phyloP scores from a whole-genome alignment of 2,888 invertebrate genomes.

The Eupithecia centaureata region DNA sequence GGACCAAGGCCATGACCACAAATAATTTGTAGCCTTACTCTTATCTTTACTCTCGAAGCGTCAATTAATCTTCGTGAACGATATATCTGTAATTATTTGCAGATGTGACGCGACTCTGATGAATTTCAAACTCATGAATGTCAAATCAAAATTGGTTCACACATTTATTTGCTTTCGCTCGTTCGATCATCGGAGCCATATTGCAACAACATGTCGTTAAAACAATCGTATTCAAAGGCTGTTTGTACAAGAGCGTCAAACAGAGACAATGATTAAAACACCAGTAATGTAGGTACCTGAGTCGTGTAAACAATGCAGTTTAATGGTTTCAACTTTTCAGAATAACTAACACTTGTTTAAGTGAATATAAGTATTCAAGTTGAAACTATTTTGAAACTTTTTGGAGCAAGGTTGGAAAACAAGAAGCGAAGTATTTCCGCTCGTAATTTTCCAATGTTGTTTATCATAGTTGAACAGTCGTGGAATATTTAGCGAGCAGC shows the following conservation, averaged over 20 bases:
- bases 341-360: slow-evolving; percentile 31
- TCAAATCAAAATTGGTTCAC: slow-evolving; percentile 25
- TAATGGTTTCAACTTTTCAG: slow-evolving; percentile 63
- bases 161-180: slow-evolving; percentile 32
- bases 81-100: slow-evolving; percentile 19
- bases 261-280: slow-evolving; percentile 31
- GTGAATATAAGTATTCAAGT: slow-evolving; percentile 47
- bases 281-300: slow-evolving; percentile 42
- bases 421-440: slow-evolving; percentile 38
- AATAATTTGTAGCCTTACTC: slow-evolving; percentile 29
- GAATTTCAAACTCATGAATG: slow-evolving; percentile 17
- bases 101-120: slow-evolving; percentile 1
- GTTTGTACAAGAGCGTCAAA: slow-evolving; percentile 38
- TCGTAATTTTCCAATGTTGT: slow-evolving; percentile 58
- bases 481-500: slow-evolving; percentile 58
- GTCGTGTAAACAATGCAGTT: slow-evolving; percentile 42
- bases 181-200: slow-evolving; percentile 34
- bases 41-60: slow-evolving; percentile 22
- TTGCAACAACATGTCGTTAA: slow-evolving; percentile 36
- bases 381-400: slow-evolving; percentile 62
- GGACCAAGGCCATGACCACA: slow-evolving; percentile 34
- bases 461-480: slow-evolving; percentile 51
- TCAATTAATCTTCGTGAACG: slow-evolving; percentile 19
- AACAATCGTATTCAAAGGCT: slow-evolving; percentile 28
- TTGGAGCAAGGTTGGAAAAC: slow-evolving; percentile 57